These are phyloP conservation scores for Himantopus leucocephalus DNA, from an alignment of 2,113 vertebrate genomes.

Conservation along the genomic window DNA sequence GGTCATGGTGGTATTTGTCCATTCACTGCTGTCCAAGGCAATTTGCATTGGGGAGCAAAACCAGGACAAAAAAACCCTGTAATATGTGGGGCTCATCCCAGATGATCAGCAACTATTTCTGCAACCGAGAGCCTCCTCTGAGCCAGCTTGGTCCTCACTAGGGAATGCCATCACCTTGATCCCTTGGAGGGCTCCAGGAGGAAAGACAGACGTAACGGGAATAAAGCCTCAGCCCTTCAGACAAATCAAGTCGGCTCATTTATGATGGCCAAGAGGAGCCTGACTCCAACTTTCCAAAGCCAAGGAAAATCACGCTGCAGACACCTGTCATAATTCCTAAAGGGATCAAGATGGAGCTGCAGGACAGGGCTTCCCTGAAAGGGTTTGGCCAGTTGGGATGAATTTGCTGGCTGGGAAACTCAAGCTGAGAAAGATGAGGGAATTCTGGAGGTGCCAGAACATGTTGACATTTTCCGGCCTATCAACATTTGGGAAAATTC, in stretches of 20 bases:
- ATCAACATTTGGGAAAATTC: neutral
- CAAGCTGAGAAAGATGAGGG: neutral
- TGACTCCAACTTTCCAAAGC: neutral
- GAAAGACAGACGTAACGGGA: neutral
- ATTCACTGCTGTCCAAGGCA: neutral
- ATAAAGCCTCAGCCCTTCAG: neutral
- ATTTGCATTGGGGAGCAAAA: neutral
- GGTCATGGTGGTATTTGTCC: neutral
- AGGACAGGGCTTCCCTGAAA: neutral
- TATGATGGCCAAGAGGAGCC: neutral
- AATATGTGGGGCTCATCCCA: neutral
- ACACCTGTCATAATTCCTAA: neutral
- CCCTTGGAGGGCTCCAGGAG: neutral
- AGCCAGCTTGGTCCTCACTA: neutral
- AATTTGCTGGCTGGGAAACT: neutral
- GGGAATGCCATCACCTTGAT: neutral
- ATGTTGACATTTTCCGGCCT: neutral
- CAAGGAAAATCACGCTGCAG: neutral
- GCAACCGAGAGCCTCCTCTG: neutral
- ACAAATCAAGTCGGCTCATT: neutral
- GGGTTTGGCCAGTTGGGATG: neutral
- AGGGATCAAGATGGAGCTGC: neutral
- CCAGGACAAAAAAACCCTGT: fast-evolving
- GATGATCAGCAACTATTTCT: neutral
- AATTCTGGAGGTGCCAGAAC: neutral